phyloP scores from a whole-genome alignment of 2,797 vertebrate genomes.

The Myotis findleyi region DNA sequence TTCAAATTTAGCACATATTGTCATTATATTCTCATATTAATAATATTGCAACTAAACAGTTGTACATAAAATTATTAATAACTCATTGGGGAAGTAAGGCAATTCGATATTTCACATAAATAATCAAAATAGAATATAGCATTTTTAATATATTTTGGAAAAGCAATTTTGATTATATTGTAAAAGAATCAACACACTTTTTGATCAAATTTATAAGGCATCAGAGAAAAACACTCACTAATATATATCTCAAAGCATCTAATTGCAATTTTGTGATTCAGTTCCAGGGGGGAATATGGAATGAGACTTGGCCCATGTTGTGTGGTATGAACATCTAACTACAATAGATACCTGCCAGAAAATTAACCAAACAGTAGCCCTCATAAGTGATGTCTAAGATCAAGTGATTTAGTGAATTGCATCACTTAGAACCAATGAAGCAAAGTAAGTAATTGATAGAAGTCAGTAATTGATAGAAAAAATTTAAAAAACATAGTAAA shows the following conservation, averaged over 20 bases:
- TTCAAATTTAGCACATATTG: background rate
- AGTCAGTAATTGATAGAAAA: constrained; percentile 76
- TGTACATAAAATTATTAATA: constrained; percentile 26
- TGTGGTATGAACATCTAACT: constrained; percentile 44
- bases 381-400: constrained; percentile 58
- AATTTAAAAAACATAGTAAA: constrained; percentile 69
- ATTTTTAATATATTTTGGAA: constrained; percentile 29
- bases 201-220: constrained; percentile 60
- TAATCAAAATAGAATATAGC: background rate
- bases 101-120: background rate
- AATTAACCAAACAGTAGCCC: constrained; percentile 71
- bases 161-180: constrained; percentile 54
- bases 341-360: constrained; percentile 55
- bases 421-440: constrained; percentile 77
- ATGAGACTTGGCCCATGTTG: constrained; percentile 47
- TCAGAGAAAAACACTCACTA: constrained; percentile 52
- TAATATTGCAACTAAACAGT: background rate
- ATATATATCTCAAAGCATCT: constrained; percentile 51
- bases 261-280: constrained; percentile 42
- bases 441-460: constrained; percentile 77
- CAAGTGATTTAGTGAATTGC: constrained; percentile 77
- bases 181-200: constrained; percentile 34
- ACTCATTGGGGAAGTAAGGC: background rate
- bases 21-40: constrained; percentile 9
- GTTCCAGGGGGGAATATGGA: background rate